Evolutionary conservation across 2,797 vertebrate genomes (phyloP), one percentile per base, ranked within the genome.

Genomic region (Gymnocypris eckloni): DNA sequence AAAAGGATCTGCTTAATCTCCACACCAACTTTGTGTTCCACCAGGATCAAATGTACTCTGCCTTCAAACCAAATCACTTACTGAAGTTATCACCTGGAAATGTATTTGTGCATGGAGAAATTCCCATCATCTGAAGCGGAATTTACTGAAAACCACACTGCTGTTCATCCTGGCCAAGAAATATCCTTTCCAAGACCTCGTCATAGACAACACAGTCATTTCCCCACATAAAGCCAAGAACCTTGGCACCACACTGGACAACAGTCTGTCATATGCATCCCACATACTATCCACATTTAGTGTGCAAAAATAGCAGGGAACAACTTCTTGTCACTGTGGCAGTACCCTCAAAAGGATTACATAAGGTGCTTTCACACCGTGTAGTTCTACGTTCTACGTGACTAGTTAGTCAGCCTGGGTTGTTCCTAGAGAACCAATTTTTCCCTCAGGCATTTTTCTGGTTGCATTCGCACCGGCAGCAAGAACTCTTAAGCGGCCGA

Each of bases 181-280:
- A 28, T 56, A 43, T 45, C 39, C 77, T 64, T 25, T 39, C 77
- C 77, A 79, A 64, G 39, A 64, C 39, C 15, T 64, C 39, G n/a
- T 64, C 77, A 64, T 79, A 64, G 56, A 64, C 39, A 45, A 43
- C 76, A 78, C 52, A 78, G 76, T 59, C 37, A 78, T 78, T 78
- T 78, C 37, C 52, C 76, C 12, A 78, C 56, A 61, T 64, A 28
- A 45, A 79, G 77, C 39, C 77, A 79, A 79, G 15, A 64, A 45
- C 13, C 39, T 18, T 64, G 56, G 77, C 54, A 69, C 79, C 85
- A 71, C 50, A 81, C 79, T 72, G 79, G 56, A 64, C 61, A 54
- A 41, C 37, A 52, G 79, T 25, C 45, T 59, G 41, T n/a, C 37
- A 43, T 48, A 20, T 73, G 59, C 39, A 72, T 81, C 64, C 45